phyloP scores from a whole-genome alignment of 2,888 invertebrate species.

The Dromius quadrimaculatus region DNA sequence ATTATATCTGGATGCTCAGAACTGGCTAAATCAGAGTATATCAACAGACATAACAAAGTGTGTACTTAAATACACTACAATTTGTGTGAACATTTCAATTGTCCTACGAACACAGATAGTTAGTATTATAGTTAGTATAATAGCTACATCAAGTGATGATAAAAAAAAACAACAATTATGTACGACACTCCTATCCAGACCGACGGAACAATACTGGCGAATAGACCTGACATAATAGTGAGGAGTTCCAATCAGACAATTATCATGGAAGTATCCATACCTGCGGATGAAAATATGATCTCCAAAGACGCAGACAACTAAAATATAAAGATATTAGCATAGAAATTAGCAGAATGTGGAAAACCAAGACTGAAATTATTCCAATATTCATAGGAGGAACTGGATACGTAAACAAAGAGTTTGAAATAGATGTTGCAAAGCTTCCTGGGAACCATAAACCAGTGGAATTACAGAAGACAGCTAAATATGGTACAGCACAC shows the following conservation, averaged over 20 bases:
- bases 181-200: neutral
- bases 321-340: neutral
- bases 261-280: neutral
- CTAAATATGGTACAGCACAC: too few species aligned
- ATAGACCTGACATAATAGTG: neutral
- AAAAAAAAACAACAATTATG: constrained; percentile 1
- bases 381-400: too few species aligned
- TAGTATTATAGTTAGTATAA: neutral
- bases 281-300: neutral
- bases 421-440: too few species aligned
- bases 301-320: neutral
- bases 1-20: neutral
- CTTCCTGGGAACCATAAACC: too few species aligned
- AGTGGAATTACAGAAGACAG: too few species aligned
- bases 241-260: neutral
- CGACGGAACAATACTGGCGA: neutral
- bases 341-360: neutral
- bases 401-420: too few species aligned
- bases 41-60: neutral
- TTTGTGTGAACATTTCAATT: neutral
- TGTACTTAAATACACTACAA: neutral
- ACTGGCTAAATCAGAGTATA: neutral
- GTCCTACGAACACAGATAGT: too few species aligned
- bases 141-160: neutral
- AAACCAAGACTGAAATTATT: too few species aligned